Evolutionary conservation across 2,797 vertebrate genomes (phyloP).

Genomic region (Pogonophryne albipinna): DNA sequence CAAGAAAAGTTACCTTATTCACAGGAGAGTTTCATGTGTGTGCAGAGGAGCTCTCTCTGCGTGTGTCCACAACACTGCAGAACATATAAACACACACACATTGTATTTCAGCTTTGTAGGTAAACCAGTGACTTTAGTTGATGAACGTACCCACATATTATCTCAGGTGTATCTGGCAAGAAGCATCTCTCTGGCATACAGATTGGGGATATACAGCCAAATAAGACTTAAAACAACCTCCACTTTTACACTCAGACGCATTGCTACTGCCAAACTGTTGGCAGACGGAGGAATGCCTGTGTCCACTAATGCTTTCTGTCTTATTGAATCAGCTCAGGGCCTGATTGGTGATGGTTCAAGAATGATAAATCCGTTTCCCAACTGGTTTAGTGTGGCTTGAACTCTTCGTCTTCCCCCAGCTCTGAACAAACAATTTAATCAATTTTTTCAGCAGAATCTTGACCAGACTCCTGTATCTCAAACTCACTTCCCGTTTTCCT

Average conservation of each 20-base stretch:
- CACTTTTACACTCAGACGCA: conserved; percentile 6
- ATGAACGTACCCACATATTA: conserved; percentile 11
- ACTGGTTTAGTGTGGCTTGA: conserved; percentile 34
- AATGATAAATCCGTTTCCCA: conserved; percentile 57
- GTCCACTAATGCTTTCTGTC: conserved; percentile 50
- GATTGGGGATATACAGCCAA: conserved; percentile 27
- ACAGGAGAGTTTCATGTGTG: conserved; percentile 58
- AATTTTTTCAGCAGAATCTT: conserved; percentile 21
- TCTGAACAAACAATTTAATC: conserved; percentile 16
- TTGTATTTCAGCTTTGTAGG: conserved; percentile 10
- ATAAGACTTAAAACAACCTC: conserved; percentile 37
- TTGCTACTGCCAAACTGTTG: conserved; percentile 45
- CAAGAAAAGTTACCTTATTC: conserved; percentile 61
- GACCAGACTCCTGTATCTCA: conserved; percentile 44
- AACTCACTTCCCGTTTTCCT: conserved; percentile 40
- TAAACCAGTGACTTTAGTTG: conserved; percentile 9
- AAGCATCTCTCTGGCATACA: conserved; percentile 5
- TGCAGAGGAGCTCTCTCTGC: conserved; percentile 71
- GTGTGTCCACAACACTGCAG: conserved; percentile 73
- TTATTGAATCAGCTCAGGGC: conserved; percentile 45
- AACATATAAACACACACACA: conserved; percentile 35
- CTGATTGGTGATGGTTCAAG: conserved; percentile 49
- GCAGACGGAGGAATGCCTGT: conserved; percentile 58
- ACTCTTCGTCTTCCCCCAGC: conserved; percentile 27
- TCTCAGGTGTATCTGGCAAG: conserved; percentile 19